Base-by-base conservation (phyloP, 2,888 invertebrate species). In the Perizoma flavofasciatum region DNA sequence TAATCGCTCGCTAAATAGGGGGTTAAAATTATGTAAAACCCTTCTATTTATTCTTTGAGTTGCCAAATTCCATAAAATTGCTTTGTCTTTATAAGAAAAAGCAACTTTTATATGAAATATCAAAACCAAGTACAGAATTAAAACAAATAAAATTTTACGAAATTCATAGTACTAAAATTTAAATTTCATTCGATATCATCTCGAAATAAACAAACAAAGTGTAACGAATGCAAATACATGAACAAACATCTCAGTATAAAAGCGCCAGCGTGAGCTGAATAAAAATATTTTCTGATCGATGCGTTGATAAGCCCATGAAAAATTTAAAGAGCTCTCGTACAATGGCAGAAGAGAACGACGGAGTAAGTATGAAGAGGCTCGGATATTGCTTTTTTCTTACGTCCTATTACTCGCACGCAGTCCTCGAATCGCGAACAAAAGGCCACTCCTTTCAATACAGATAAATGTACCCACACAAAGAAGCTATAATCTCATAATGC, bases 251-350 rank as follows among this genome's bases (percentile, higher is more conserved):
- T 83, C 75, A 77, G 84, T 81, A 85, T 86, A 82, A 85, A 79
- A 77, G 71, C 87, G 86, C 88, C 79, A 77, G 71, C 87, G 86
- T 88, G 89, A 84, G 77, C 78, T 84, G 88, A 89, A 89, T 89
- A 86, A 85, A 63, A 59, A 82, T 88, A 87, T 83, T 75, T 77
- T 67, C 75, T 85, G 87, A 86, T 89, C 86, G 86, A 89, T 87
- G 84, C 75, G 81, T 85, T 88, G 88, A 88, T 88, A 88, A 88
- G 83, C 75, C 80, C 78, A 82, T 85, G 82, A 84, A 85, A 86
- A 84, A 79, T 88, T 86, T 85, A 82, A 86, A 85, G 78, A 83
- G 73, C 83, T 67, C 74, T 49, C 43, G 69, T 78, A 83, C 82
- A 83, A 83, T 81, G 76, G 72, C 71, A 73, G 70, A 81, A 79